Conservation (phyloP, 2,113 vertebrate species). For the Ceyx margarethae region DNA sequence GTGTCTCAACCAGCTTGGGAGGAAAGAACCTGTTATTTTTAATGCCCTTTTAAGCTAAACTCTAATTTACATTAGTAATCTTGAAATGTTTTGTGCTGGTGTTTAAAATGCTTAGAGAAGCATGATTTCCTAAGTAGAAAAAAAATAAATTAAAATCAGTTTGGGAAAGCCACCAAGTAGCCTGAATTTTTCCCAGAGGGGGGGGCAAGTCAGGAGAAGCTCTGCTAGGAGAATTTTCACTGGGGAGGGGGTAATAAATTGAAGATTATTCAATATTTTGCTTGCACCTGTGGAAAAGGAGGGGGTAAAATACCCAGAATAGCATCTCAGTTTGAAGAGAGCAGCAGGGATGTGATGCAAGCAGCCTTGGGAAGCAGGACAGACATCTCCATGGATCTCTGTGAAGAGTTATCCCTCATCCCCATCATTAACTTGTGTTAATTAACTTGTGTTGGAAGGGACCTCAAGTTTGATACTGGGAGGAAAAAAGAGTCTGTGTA, state of each 20-base stretch:
- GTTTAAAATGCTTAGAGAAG: background rate
- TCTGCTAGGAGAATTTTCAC: background rate
- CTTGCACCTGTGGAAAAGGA: background rate
- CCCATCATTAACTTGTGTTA: too few species aligned
- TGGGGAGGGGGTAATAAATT: background rate
- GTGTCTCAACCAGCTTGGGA: background rate
- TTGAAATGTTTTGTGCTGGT: background rate
- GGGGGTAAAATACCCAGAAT: background rate
- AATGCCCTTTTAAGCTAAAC: background rate
- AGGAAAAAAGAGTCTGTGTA: background rate
- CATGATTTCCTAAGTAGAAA: background rate
- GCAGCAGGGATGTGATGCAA: background rate
- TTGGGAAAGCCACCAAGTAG: background rate
- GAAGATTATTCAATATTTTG: background rate
- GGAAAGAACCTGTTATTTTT: background rate
- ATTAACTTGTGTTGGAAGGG: too few species aligned
- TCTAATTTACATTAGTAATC: background rate
- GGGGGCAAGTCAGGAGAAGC: background rate
- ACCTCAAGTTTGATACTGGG: background rate
- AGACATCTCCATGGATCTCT: fast-evolving
- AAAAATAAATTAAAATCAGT: background rate
- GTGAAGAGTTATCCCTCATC: background rate
- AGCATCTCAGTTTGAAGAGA: background rate
- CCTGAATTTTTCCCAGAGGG: background rate
- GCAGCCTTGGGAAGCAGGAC: background rate